Conservation (phyloP, 2,113 vertebrate genomes). For the Xenopus borealis region DNA sequence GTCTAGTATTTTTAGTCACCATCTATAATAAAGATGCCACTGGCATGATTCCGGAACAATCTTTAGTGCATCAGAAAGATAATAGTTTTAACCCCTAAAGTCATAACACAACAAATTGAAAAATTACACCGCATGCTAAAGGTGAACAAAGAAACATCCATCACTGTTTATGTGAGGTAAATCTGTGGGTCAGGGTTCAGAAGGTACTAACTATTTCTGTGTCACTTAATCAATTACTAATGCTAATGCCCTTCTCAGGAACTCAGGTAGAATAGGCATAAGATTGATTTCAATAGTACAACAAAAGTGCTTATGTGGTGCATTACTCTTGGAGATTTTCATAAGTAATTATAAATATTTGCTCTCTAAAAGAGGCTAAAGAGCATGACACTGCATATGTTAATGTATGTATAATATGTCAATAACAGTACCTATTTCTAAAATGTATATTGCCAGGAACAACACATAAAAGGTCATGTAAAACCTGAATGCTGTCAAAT, state of each 20-base stretch:
- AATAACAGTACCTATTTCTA: too few relatives aligned
- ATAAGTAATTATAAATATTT: too few relatives aligned
- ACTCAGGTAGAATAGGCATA: too few relatives aligned
- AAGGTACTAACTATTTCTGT: neutral
- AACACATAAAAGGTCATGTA: too few relatives aligned
- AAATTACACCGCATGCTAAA: neutral
- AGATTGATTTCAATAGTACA: neutral
- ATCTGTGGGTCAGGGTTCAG: neutral
- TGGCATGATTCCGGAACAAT: neutral
- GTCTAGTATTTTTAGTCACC: neutral
- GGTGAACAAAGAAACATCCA: neutral
- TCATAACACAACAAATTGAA: neutral
- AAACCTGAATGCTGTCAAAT: too few relatives aligned
- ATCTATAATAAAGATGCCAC: neutral
- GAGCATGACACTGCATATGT: too few relatives aligned
- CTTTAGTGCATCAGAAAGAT: neutral
- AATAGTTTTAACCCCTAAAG: neutral
- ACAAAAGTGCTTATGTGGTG: too few relatives aligned
- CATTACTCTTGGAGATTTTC: too few relatives aligned
- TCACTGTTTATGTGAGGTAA: constrained; percentile 4
- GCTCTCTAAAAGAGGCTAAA: too few relatives aligned
- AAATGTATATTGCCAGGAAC: too few relatives aligned
- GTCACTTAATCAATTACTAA: neutral
- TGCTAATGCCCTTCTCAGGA: neutral
- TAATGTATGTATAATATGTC: too few relatives aligned